Base-by-base conservation (phyloP, 1,140 invertebrate species). In the Papilio polyxenes region DNA sequence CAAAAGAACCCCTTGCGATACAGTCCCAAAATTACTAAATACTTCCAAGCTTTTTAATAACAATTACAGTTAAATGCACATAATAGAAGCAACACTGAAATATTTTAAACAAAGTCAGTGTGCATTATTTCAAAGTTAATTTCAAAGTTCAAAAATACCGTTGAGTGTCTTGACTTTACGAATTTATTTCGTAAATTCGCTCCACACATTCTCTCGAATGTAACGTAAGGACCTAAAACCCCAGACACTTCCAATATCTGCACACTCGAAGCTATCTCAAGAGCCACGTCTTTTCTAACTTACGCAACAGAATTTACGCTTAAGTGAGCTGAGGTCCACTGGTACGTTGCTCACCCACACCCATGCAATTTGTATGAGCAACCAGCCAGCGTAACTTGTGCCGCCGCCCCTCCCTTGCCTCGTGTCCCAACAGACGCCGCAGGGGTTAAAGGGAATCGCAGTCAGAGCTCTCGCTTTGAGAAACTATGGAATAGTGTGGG, bases 241-340 rank as follows among this genome's bases (percentile, higher is more conserved):
- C 83, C 80, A 81, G 81, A 83, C 81, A 83, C 82, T 88, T 85
- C 89, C 87, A 89, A 92, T 91, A 93, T 90, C 89, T 90, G 85
- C 85, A 84, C 86, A 86, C 83, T 82, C 86, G 86, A 84, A 88
- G 86, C 88, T 93, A 93, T 92, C 92, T 92, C 89, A 85, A 88
- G 87, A 89, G 89, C 89, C 92, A 92, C 91, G 89, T 92, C 92
- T 93, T 91, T 91, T 90, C 89, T 89, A 89, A 92, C 92, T 94
- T 94, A 94, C 92, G 92, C 92, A 94, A 93, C 91, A 92, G 91
- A 93, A 94, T 93, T 93, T 92, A 94, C 91, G 92, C 92, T 93
- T 89, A 92, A 94, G 89, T 91, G 92, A 93, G 85, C 88, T 89
- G 89, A 90, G 89, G 91, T 92, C 92, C 92, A 88, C 88, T 87